These are phyloP conservation scores for Drosophila navojoa DNA, from an alignment of 1,140 invertebrate genomes.

Conservation along the genomic window DNA sequence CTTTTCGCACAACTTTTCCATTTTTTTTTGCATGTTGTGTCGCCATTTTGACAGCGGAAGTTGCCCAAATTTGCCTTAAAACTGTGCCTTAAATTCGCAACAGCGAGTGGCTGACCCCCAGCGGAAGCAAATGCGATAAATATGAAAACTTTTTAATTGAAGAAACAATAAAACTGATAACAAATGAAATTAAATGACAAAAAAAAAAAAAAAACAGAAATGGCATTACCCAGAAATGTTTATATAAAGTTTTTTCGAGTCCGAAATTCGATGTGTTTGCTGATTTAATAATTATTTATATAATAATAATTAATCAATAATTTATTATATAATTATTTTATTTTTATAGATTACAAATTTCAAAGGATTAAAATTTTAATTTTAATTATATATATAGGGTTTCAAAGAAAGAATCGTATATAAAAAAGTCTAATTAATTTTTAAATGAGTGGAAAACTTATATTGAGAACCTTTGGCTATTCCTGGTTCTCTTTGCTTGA, in stretches of 20 bases:
- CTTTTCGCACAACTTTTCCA: conserved; percentile 50
- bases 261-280: no score
- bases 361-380: no score
- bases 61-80: conserved; percentile 39
- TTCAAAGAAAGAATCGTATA: no score
- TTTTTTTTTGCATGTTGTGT: conserved; percentile 33
- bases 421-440: no score
- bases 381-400: no score
- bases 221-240: conserved; percentile 9
- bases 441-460: no score
- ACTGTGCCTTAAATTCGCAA: conserved; percentile 43
- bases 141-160: conserved; percentile 75
- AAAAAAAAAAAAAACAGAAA: conserved; percentile 37
- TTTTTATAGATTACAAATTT: no score
- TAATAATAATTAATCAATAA: no score
- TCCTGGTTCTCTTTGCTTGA: no score
- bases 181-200: conserved; percentile 70
- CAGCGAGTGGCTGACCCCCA: background rate
- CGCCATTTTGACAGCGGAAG: conserved; percentile 46
- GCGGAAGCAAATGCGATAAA: conserved; percentile 49
- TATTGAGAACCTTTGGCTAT: no score
- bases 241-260: conserved; percentile 31
- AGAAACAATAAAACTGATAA: conserved; percentile 76
- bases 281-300: no score
- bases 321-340: no score